Evolutionary conservation across 2,113 vertebrate genomes (phyloP).

Genomic region (Tylochromis polylepis): DNA sequence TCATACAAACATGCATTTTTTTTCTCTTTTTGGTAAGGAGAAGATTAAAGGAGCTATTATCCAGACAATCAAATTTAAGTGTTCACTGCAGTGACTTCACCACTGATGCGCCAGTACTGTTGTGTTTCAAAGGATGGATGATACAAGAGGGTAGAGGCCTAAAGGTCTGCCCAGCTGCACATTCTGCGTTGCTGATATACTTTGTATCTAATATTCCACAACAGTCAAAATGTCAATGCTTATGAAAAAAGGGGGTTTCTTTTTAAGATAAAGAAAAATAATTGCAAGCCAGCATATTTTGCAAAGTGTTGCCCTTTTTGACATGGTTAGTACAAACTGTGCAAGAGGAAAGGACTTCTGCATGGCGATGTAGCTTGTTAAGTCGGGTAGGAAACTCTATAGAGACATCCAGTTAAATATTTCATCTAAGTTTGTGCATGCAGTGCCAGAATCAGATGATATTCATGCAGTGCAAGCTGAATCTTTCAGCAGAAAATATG

Average conservation of each 20-base stretch:
- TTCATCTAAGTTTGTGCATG: slow-evolving; percentile 46
- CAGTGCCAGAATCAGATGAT: slow-evolving; percentile 28
- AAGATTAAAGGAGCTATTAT: neutral
- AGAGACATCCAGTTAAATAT: slow-evolving; percentile 53
- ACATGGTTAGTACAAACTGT: slow-evolving; percentile 23
- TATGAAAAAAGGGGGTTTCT: neutral
- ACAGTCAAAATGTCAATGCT: neutral
- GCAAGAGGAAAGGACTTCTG: neutral
- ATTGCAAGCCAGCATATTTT: neutral
- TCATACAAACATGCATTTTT: neutral
- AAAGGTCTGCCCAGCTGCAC: neutral
- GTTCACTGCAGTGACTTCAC: neutral
- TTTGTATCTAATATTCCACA: neutral
- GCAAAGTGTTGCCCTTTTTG: neutral
- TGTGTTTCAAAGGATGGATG: neutral
- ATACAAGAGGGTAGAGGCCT: neutral
- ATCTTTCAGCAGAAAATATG: slow-evolving; percentile 26
- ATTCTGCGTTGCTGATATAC: neutral
- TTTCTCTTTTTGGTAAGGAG: neutral
- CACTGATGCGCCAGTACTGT: neutral
- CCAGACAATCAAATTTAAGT: neutral
- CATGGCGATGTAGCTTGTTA: slow-evolving; percentile 39
- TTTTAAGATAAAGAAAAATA: neutral
- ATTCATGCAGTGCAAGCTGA: neutral
- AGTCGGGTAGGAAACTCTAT: slow-evolving; percentile 26